These are phyloP conservation scores for Drosophila incognita DNA, from an alignment of 2,888 invertebrate genomes.

Conservation along the genomic window DNA sequence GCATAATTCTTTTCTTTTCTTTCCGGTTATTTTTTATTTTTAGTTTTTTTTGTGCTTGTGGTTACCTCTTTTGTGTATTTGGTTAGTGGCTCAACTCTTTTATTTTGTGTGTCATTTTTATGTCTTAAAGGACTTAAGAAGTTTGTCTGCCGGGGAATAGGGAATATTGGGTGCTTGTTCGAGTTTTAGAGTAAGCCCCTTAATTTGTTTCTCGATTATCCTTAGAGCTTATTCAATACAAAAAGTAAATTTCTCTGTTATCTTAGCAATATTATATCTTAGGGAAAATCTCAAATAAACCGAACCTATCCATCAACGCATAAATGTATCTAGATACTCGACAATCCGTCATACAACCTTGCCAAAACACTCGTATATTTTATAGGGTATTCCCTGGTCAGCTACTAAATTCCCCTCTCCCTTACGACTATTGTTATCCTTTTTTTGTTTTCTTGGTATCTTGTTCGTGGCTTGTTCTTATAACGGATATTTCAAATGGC, in stretches of 20 bases:
- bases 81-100: constrained; percentile 75
- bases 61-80: constrained; percentile 43
- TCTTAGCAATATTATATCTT: not conserved
- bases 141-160: constrained; percentile 11
- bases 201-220: constrained; percentile 5
- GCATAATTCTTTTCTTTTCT: constrained; percentile 57
- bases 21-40: constrained; percentile 7
- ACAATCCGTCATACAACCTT: not conserved
- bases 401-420: constrained; percentile 1
- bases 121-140: constrained; percentile 65
- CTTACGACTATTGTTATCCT: constrained; percentile 30
- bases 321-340: not conserved
- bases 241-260: not conserved
- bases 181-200: not conserved
- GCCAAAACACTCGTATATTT: not conserved
- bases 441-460: constrained; percentile 24
- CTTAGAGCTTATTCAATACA: not conserved
- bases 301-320: not conserved
- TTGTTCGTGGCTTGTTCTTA: constrained; percentile 44
- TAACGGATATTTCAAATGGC: constrained; percentile 76
- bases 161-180: constrained; percentile 6
- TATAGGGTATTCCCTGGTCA: constrained; percentile 35
- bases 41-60: constrained; percentile 4
- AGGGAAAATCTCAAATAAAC: not conserved
- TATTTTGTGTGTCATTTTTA: constrained; percentile 61